phyloP scores from a whole-genome alignment of 1,140 invertebrate species.

The Drosophila biarmipes region DNA sequence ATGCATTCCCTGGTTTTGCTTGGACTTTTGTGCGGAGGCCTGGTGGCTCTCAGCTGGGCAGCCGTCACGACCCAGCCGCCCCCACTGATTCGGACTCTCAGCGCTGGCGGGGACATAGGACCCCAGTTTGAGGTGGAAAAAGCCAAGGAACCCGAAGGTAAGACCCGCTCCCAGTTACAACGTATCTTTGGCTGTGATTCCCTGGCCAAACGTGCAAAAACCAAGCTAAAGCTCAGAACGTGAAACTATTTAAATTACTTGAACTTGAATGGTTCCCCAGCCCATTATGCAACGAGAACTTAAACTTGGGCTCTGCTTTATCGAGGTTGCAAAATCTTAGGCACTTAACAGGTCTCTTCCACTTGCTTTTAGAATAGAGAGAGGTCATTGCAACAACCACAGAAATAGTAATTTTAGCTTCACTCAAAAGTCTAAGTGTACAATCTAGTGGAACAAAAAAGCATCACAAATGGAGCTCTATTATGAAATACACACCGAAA shows the following conservation, averaged over 20 bases:
- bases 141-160: slow-evolving; percentile 54
- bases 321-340: slow-evolving; percentile 1
- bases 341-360: neutral
- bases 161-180: neutral
- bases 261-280: slow-evolving; percentile 15
- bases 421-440: neutral
- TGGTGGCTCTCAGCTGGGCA: slow-evolving; percentile 27
- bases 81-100: slow-evolving; percentile 63
- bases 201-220: slow-evolving; percentile 15
- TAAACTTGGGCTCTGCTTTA: neutral
- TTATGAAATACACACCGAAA: neutral
- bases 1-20: slow-evolving; percentile 48
- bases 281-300: slow-evolving; percentile 48
- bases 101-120: slow-evolving; percentile 65
- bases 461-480: neutral
- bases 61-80: slow-evolving; percentile 62
- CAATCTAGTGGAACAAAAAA: neutral
- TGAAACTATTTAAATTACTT: slow-evolving; percentile 57
- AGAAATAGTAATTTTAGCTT: too few relatives aligned
- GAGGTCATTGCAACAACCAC: neutral
- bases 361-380: neutral
- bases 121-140: slow-evolving; percentile 55
- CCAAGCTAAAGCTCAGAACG: slow-evolving; percentile 39
- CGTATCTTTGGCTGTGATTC: neutral
- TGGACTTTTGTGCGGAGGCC: slow-evolving; percentile 7